phyloP scores from a whole-genome alignment of 2,888 invertebrate genomes.

The Tiphia femorata region DNA sequence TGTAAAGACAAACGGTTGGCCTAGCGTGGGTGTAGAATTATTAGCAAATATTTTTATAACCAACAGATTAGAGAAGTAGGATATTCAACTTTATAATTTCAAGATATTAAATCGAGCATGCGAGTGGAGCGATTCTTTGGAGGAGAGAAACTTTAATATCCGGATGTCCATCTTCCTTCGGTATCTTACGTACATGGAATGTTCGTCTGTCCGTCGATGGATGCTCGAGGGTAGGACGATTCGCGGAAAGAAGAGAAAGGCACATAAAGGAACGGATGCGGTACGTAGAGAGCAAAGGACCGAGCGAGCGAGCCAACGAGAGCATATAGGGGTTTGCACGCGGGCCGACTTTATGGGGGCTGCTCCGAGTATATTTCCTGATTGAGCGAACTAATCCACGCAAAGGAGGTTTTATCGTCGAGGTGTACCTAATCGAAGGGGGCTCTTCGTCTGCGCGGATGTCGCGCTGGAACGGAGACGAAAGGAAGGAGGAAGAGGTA shows the following conservation, averaged over 20 bases:
- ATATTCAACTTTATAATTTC: no score
- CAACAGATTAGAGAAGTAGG: no score
- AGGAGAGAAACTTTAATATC: no score
- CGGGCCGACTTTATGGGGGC: slow-evolving; percentile 60
- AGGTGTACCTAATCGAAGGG: slow-evolving; percentile 59
- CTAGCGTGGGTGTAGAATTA: no score
- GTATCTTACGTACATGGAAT: neutral
- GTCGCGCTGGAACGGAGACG: no score
- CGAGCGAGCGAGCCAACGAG: no score
- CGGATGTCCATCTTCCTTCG: neutral
- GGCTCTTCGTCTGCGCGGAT: slow-evolving; percentile 26
- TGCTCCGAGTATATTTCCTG: slow-evolving; percentile 62
- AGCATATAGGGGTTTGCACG: slow-evolving; percentile 55
- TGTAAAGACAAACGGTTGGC: no score
- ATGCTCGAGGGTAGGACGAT: slow-evolving; percentile 26
- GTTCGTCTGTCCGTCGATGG: slow-evolving; percentile 36
- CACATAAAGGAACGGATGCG: slow-evolving; percentile 31
- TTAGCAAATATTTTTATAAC: no score
- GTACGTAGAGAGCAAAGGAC: no score
- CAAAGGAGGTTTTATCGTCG: slow-evolving; percentile 66
- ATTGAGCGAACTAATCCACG: slow-evolving; percentile 67
- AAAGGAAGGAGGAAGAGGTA: no score
- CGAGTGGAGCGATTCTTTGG: no score
- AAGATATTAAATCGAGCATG: no score
- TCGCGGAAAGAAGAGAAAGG: slow-evolving; percentile 38